phyloP scores from a whole-genome alignment of 2,888 invertebrate species.

The Cryptus viduatorius region DNA sequence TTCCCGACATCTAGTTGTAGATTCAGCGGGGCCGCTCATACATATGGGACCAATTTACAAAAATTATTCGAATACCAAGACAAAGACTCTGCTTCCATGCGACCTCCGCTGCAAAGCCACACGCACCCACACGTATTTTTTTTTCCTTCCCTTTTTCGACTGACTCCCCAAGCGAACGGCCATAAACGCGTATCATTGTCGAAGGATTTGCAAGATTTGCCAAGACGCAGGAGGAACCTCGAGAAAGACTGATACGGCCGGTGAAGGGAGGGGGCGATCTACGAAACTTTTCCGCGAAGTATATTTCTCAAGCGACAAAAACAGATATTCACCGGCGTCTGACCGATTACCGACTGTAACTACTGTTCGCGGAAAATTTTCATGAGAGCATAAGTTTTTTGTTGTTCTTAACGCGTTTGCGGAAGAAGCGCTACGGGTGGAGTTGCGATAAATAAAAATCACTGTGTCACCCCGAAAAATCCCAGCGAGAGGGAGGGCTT shows the following conservation, averaged over 20 bases:
- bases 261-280: background rate
- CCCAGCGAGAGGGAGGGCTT: constrained; percentile 12
- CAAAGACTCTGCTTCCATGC: constrained; percentile 50
- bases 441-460: constrained; percentile 30
- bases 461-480: constrained; percentile 17
- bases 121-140: constrained; percentile 13
- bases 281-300: constrained; percentile 3
- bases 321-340: background rate
- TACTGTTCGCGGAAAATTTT: background rate
- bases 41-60: constrained; percentile 82
- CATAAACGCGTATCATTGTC: constrained; percentile 77
- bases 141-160: constrained; percentile 3
- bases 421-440: background rate
- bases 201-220: constrained; percentile 77
- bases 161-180: constrained; percentile 21
- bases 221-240: constrained; percentile 21
- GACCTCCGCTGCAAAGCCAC: constrained; percentile 47
- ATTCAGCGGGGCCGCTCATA: constrained; percentile 78
- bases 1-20: constrained; percentile 74
- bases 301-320: background rate
- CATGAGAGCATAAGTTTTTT: background rate
- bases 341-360: constrained; percentile 17
- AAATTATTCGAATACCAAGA: constrained; percentile 79
- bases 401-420: background rate
- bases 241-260: constrained; percentile 6